Base-by-base conservation (phyloP, 2,888 invertebrate species). In the Aspidiotus destructor region DNA sequence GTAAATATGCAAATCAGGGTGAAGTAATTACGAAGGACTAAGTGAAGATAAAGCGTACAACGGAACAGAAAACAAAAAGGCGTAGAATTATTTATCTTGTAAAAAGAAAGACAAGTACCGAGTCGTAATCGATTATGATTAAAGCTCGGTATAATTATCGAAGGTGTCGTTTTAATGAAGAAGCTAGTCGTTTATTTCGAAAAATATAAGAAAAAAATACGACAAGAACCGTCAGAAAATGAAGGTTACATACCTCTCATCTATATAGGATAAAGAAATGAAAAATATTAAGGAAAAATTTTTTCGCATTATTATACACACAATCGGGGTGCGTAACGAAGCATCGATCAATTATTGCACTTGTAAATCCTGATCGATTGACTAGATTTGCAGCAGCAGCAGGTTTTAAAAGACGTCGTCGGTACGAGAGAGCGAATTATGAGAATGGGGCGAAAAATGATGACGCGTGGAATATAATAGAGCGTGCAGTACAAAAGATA, bases 91-190 rank as follows among this genome's bases (percentile, higher is more conserved):
- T 48, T 11, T 48, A 48, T n/a, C n/a, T 48, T 48, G 10, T 48
- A 48, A 48, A 48, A 6, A 11, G 6, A n/a, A n/a, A 11, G n/a
- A n/a, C 48, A 6, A 48, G 48, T 13, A n/a, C n/a, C n/a, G 10
- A 11, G 48, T n/a, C n/a, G 48, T 48, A 48, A 48, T 48, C 48
- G 48, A 48, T 48, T 48, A 48, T 48, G 48, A 48, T 48, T 48
- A 48, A 48, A 48, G n/a, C 48, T 48, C 48, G n/a, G 48, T 11
- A n/a, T 48, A 48, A 48, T 48, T 48, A 48, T n/a, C 48, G 48
- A n/a, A 48, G 48, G 48, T 48, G 48, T 48, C 48, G 48, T 48
- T 48, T 13, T 48, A 48, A 48, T n/a, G 48, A 48, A 48, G 11
- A 6, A 48, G 48, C n/a, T 48, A n/a, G 48, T 11, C 48, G 11